Evolutionary conservation across 2,113 vertebrate species (phyloP).

Genomic region (Procavia capensis): DNA sequence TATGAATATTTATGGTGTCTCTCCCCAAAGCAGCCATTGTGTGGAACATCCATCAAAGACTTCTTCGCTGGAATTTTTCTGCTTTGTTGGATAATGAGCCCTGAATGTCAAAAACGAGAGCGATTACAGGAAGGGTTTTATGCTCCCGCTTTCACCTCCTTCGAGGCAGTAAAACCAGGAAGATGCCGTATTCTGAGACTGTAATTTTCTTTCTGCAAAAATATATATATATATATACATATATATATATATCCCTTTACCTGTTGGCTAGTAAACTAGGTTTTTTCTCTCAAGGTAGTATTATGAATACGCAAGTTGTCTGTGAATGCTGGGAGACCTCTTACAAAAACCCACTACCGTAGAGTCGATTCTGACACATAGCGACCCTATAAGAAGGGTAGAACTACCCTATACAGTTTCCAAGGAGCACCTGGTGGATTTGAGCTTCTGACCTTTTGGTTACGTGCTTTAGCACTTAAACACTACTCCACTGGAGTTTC

Average conservation of each 20-base stretch:
- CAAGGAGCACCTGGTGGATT: no score
- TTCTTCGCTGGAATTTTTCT: conserved; percentile 30
- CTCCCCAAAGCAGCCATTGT: conserved; percentile 67
- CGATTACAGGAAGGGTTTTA: conserved; percentile 72
- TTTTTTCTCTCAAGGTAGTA: neutral
- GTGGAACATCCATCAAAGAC: conserved; percentile 81
- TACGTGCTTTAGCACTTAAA: no score
- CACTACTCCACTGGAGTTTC: no score
- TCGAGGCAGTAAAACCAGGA: conserved; percentile 40
- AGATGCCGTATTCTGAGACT: conserved; percentile 67
- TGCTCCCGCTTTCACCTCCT: conserved; percentile 60
- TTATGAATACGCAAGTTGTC: neutral
- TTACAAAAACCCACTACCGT: no score
- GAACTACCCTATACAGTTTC: no score
- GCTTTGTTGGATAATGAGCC: conserved; percentile 76
- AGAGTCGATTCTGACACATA: no score
- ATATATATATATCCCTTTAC: conserved; percentile 28
- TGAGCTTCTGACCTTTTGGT: no score
- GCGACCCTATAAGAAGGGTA: no score
- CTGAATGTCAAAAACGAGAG: conserved; percentile 81
- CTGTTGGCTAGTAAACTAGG: conserved; percentile 49
- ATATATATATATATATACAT: no score
- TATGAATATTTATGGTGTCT: conserved; percentile 87
- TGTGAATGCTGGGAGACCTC: fast-evolving
- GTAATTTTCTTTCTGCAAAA: conserved; percentile 68